Evolutionary conservation across 2,797 vertebrate genomes (phyloP).

Genomic region (Falco concolor): DNA sequence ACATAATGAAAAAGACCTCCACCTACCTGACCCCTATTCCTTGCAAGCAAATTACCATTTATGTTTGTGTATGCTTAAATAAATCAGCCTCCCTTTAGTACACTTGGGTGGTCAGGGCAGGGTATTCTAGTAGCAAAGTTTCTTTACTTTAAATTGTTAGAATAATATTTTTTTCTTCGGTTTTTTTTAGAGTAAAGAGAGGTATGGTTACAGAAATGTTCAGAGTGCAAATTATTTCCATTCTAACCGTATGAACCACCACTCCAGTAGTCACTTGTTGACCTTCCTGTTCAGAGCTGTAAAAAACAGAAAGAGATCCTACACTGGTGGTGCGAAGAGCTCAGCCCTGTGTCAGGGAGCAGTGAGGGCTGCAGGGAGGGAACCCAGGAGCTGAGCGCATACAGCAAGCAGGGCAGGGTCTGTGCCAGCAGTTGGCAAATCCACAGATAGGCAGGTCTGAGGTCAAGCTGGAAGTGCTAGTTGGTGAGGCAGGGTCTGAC

Average conservation of each 20-base stretch:
- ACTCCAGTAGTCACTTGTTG: neutral
- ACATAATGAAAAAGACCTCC: neutral
- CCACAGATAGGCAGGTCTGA: neutral
- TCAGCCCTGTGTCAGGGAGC: neutral
- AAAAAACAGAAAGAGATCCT: neutral
- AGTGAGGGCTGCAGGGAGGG: accelerated
- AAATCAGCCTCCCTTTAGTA: neutral
- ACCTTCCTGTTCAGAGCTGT: neutral
- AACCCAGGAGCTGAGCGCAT: too few species aligned
- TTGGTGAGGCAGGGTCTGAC: neutral
- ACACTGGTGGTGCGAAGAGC: neutral
- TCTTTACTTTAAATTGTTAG: neutral
- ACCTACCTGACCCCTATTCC: neutral
- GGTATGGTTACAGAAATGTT: neutral
- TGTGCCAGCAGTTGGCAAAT: neutral
- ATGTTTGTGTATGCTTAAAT: neutral
- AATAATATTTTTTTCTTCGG: neutral
- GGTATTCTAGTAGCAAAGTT: neutral
- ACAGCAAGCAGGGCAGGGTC: neutral
- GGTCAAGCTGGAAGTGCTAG: neutral
- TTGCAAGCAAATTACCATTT: neutral
- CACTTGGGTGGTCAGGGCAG: neutral
- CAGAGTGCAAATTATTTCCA: neutral
- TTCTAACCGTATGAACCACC: neutral
- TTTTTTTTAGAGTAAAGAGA: neutral